Percentiles rank a stretch among this genome's conserved stretches.
Conservation (phyloP, 2,797 vertebrate species). For the Centroberyx gerrardi region DNA sequence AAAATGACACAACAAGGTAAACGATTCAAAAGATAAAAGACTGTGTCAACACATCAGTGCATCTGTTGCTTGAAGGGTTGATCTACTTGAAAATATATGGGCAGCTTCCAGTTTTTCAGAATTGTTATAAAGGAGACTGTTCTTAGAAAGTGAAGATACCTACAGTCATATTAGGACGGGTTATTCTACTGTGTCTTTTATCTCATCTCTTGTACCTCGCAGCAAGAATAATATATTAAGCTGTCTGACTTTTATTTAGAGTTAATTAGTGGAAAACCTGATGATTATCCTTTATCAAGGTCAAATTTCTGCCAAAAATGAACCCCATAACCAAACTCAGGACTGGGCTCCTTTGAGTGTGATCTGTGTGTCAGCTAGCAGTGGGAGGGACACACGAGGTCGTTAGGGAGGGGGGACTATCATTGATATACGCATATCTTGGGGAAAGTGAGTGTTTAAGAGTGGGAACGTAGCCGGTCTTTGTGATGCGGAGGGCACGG, state of each 20-base stretch:
- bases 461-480: conserved; percentile 73
- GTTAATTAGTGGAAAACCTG: not conserved
- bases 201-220: not conserved
- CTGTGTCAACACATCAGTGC: not conserved
- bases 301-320: conserved; percentile 13
- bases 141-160: not conserved
- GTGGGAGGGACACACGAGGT: conserved; percentile 56
- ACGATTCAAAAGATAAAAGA: not conserved
- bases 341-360: conserved; percentile 22
- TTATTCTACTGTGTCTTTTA: not conserved
- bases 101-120: not conserved
- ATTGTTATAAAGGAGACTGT: conserved; percentile 1
- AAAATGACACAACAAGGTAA: not conserved
- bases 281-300: conserved; percentile 3
- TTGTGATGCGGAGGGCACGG: conserved; percentile 82
- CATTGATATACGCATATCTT: conserved; percentile 80
- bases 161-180: conserved; percentile 8
- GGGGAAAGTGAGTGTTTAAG: conserved; percentile 77
- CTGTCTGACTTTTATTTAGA: not conserved
- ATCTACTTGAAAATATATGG: not conserved
- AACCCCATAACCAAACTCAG: not conserved
- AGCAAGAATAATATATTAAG: not conserved
- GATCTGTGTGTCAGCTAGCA: conserved; percentile 35
- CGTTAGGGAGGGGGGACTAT: conserved; percentile 45
- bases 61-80: not conserved